Evolutionary conservation across 2,113 vertebrate genomes (phyloP).

Genomic region (Mus musculus): DNA sequence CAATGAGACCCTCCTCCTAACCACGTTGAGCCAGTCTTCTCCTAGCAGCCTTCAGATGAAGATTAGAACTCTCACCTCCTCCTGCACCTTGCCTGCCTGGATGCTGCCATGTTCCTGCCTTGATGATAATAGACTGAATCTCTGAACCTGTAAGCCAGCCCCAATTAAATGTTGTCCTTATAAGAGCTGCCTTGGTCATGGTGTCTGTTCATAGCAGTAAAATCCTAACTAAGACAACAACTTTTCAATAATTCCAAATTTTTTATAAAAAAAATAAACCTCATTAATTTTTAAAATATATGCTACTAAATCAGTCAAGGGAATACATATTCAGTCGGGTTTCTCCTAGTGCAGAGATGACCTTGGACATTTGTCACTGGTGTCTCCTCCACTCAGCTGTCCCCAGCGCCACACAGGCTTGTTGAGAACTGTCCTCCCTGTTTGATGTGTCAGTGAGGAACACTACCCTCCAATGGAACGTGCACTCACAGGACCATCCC

Average conservation of each 20-base stretch:
- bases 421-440: neutral
- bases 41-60: no score
- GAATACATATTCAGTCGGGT: neutral
- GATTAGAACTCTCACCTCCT: no score
- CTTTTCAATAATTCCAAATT: constrained; percentile 4
- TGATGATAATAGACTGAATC: no score
- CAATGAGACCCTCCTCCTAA: no score
- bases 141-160: no score
- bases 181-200: no score
- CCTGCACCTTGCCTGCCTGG: no score
- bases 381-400: neutral
- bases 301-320: neutral
- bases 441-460: neutral
- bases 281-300: neutral
- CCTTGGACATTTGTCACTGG: neutral
- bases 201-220: no score
- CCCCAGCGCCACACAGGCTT: neutral
- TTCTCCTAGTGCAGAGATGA: constrained; percentile 24
- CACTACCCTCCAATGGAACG: neutral
- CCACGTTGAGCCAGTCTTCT: no score
- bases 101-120: no score
- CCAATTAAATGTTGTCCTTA: no score
- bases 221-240: no score
- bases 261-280: constrained; percentile 25
- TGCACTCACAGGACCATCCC: neutral